Evolutionary conservation across 1,140 invertebrate species (phyloP), one percentile per base, ranked within the genome.

Genomic region (Plectrocnemia conspersa): DNA sequence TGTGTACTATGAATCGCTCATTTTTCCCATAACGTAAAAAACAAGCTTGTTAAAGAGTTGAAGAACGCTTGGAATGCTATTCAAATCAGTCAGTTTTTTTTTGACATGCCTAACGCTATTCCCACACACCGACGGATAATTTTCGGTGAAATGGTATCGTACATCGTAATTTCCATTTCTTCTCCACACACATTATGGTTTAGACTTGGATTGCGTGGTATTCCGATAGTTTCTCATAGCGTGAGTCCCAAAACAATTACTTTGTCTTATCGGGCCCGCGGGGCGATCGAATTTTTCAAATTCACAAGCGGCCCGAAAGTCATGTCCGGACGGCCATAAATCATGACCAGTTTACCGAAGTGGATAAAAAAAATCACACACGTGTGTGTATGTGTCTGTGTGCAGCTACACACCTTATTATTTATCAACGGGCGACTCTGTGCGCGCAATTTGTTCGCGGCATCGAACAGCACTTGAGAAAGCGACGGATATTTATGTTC

Each of bases 141-240:
- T n/a, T n/a, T n/a, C n/a, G n/a, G n/a, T n/a, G n/a, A n/a, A n/a
- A n/a, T n/a, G n/a, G n/a, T n/a, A n/a, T n/a, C n/a, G n/a, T n/a
- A n/a, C n/a, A n/a, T n/a, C n/a, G n/a, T n/a, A n/a, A n/a, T n/a
- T n/a, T n/a, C n/a, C n/a, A n/a, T n/a, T n/a, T n/a, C n/a, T n/a
- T n/a, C n/a, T n/a, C n/a, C n/a, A n/a, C n/a, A n/a, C n/a, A n/a
- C n/a, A n/a, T n/a, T n/a, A n/a, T n/a, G n/a, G n/a, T n/a, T n/a
- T n/a, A n/a, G n/a, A n/a, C n/a, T n/a, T n/a, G n/a, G n/a, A n/a
- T n/a, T n/a, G n/a, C n/a, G n/a, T n/a, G n/a, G n/a, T n/a, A n/a
- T n/a, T 45, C 42, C 9, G 11, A 45, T 52, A 52, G 35, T 52
- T 52, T 52, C 50, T 52, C 50, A 52, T 52, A 52, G 32, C 32